Base-by-base conservation (phyloP, 2,888 invertebrate genomes). In the Malthinus flaveolus region DNA sequence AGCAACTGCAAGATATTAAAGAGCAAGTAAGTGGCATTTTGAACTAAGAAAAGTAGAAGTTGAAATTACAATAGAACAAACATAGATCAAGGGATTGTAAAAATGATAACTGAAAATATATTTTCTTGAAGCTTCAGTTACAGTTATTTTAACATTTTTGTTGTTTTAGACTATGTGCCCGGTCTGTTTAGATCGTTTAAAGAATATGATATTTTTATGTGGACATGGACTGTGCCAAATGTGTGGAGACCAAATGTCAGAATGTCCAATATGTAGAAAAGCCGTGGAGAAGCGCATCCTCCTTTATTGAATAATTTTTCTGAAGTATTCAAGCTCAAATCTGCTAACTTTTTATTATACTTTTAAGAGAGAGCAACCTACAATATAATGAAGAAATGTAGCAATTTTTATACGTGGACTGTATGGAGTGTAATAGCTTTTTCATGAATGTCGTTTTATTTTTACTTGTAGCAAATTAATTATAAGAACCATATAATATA, bases 151-250 rank as follows among this genome's bases (percentile, higher is more conserved):
- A 31, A 31, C 12, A 7, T 37, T 44, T 13, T 57, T 39, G 63
- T 61, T 62, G 63, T 65, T 84, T 3, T 85, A 97, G 95, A 97
- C 97, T 1, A 95, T 96, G 91, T 98, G 97, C 75, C 97, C 97
- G 3, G 96, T 98, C 64, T 98, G 97, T 80, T 84, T 98, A 82
- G 97, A 98, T 81, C 90, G 97, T 32, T 83, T 97, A 73, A 97
- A 97, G 83, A 97, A 98, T 81, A 97, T 98, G 96, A 96, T 97
- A 70, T 97, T 97, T 83, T 85, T 97, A 42, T 97, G 97, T 79
- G 97, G 97, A 5, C 97, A 98, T 79, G 97, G 97, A 67, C 92
- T 96, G 64, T 97, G 97, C 78, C 97, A 97, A 82, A 94, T 96
- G 91, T 98, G 97, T 79, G 97, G 97, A 32, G 97, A 98, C 83